Percentiles rank a stretch among this genome's conserved stretches.
Conservation (phyloP, 2,797 vertebrate genomes). For the Pseudotriccus pelzelni region DNA sequence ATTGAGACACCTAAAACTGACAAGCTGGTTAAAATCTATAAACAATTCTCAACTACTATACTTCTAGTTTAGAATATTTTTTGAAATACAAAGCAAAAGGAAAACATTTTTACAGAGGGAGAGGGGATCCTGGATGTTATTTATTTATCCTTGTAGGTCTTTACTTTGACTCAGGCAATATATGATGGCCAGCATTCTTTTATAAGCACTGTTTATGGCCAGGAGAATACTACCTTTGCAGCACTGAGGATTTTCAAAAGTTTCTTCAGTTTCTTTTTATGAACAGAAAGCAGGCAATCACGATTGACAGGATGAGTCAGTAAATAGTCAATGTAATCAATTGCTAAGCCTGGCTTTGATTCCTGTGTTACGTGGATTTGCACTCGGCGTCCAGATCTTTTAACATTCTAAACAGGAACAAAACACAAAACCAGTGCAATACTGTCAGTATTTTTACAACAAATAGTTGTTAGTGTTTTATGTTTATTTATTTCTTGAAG, state of each 20-base stretch:
- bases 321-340: constrained; percentile 88
- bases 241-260: constrained; percentile 81
- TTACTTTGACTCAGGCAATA: neutral
- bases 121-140: neutral
- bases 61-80: neutral
- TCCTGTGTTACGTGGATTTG: constrained; percentile 77
- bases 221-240: constrained; percentile 80
- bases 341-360: constrained; percentile 84
- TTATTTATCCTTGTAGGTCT: neutral
- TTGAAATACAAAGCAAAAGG: neutral
- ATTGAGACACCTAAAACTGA: neutral
- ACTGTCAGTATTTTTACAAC: neutral
- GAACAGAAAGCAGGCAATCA: constrained; percentile 78
- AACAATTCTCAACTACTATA: neutral
- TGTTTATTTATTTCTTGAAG: neutral
- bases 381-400: constrained; percentile 72
- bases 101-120: neutral
- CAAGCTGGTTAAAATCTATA: neutral
- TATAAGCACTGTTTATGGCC: neutral
- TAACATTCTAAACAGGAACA: constrained; percentile 64
- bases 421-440: neutral
- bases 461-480: neutral
- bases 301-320: constrained; percentile 80
- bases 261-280: constrained; percentile 77
- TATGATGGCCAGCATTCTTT: neutral